Evolutionary conservation across 2,888 invertebrate species (phyloP), one percentile per base, ranked within the genome.

Genomic region (Torymus auratus): DNA sequence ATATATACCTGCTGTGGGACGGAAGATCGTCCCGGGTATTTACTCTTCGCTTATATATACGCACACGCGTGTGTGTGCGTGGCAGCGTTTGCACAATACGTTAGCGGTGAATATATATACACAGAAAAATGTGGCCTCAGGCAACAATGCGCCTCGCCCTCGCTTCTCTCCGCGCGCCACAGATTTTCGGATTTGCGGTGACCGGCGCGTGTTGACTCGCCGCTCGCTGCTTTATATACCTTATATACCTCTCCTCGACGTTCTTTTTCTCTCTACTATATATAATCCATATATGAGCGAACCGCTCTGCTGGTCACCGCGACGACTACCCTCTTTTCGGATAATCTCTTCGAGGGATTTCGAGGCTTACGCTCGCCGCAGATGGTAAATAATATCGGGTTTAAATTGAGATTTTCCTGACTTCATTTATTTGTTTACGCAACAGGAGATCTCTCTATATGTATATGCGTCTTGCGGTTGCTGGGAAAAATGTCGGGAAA

Each of bases 171-270:
- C 15, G 15, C 17, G 14, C 50, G 15, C n/a, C 75, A 52, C 64
- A 70, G 70, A 75, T 80, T 75, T 75, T 75, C 69, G 65, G 69
- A 80, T 80, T 80, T 75, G 65, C 60, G 70, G 79, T 64, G 52
- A 41, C 64, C 65, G 55, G 10, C 64, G 41, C 41, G 28, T 70
- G 70, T 75, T 80, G 71, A 80, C 71, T 80, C 60, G 41, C 10
- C 56, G 61, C 41, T 41, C 1, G 7, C 1, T n/a, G 41, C 41
- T 5, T 10, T 41, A 41, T 41, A 41, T 13, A 10, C n/a, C 4
- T 17, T 60, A 15, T 15, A 60, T 60, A 15, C 11, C 7, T 58
- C 56, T 56, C 56, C 52, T 67, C 68, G 62, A 50, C 41, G 15
- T 64, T 72, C 28, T 70, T 64, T 23, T 56, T 50, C 15, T n/a